phyloP scores from a whole-genome alignment of 2,113 vertebrate genomes.

The Chlamydotis undulata region DNA sequence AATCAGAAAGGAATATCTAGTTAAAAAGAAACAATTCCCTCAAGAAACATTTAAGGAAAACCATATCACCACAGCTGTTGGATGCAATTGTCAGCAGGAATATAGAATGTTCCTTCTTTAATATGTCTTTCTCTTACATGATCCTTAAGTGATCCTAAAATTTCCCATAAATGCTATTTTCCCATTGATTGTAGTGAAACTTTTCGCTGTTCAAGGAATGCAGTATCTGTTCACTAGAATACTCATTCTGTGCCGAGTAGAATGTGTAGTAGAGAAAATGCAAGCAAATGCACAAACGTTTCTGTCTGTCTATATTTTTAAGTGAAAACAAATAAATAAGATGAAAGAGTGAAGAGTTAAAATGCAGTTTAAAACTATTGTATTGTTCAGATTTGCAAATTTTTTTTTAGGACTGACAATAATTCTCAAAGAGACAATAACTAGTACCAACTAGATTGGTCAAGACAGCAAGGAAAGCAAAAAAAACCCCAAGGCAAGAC shows the following conservation, averaged over 20 bases:
- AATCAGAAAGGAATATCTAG: not conserved
- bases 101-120: not conserved
- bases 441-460: slow-evolving; percentile 16
- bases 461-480: slow-evolving; percentile 5
- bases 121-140: not conserved
- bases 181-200: not conserved
- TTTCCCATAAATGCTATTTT: not conserved
- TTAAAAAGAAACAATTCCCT: not conserved
- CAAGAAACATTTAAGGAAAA: not conserved
- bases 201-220: not conserved
- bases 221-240: not conserved
- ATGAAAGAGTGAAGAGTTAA: not conserved
- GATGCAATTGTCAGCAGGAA: not conserved
- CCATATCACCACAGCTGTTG: not conserved
- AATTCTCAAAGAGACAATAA: slow-evolving; percentile 8
- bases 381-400: not conserved
- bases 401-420: not conserved
- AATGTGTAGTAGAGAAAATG: not conserved
- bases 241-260: not conserved
- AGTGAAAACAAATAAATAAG: not conserved
- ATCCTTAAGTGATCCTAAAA: not conserved
- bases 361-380: not conserved
- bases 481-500: not conserved
- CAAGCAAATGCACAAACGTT: not conserved
- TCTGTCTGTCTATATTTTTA: not conserved